Base-by-base conservation (phyloP, 1,140 invertebrate species). In the Procambarus clarkii region DNA sequence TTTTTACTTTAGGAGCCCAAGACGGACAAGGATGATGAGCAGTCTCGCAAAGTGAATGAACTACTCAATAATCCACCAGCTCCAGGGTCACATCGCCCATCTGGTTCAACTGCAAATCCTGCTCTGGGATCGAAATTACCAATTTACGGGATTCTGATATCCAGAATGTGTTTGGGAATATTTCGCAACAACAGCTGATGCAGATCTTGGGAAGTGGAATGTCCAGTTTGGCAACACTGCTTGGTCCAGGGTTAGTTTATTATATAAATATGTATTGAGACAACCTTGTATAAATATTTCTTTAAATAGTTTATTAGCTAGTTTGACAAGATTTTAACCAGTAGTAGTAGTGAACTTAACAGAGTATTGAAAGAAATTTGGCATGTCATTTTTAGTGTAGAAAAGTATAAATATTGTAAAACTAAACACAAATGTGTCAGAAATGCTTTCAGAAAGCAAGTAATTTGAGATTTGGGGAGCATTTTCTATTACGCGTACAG, bases 141-240 rank as follows among this genome's bases (percentile, higher is more conserved):
- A 92, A 93, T 76, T 86, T 93, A 5, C 94, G 95, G 64, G 97
- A 97, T 93, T 96, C 96, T 64, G 98, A 99, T 94, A 95, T 99
- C 48, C 98, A 99, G 94, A 98, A 97, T 94, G 95, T 99, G 91
- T 95, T 99, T 45, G 98, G 97, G 93, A 99, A 98, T 93, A 99
- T 99, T 98, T 98, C 98, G 44, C 98, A 99, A 93, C 97, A 98
- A 92, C 98, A 99, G 94, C 94, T 99, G 88, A 98, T 99, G 97
- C 98, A 99, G 94, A 95, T 99, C 3, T 97, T 99, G 94, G 97
- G 97, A 24, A 97, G 97, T 76, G 97, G 97, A 34, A 96, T 97
- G 0, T 97, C 97, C 94, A 97, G 98, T 78, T 91, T 93, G 7
- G 89, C 91, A 58, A 91, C 91, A 45, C 83, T 93, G 34, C 90